These are phyloP conservation scores for Schizopygopsis malacanthus DNA, from an alignment of 2,797 vertebrate species.

Conservation along the genomic window DNA sequence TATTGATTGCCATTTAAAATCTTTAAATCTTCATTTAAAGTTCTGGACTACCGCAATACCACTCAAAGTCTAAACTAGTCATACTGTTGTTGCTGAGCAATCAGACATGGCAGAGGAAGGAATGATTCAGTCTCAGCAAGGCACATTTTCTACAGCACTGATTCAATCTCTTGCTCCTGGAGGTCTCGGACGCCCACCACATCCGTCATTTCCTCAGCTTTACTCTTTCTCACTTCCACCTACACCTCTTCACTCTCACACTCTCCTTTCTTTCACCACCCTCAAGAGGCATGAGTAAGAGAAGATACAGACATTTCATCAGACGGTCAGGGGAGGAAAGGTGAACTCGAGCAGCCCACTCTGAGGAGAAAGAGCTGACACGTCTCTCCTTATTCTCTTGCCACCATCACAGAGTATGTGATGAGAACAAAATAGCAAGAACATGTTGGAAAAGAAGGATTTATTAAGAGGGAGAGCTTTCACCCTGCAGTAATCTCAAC, in stretches of 20 bases:
- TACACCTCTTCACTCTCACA: conserved; percentile 39
- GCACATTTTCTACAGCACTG: conserved; percentile 33
- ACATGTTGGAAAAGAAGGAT: conserved; percentile 44
- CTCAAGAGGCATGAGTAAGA: conserved; percentile 55
- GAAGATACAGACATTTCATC: conserved; percentile 44
- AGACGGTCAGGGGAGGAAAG: conserved; percentile 27
- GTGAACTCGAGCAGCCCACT: conserved; percentile 40
- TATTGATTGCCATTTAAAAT: not conserved
- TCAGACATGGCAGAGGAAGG: conserved; percentile 26
- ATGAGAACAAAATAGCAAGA: conserved; percentile 46
- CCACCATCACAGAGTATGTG: conserved; percentile 25
- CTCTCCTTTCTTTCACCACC: conserved; percentile 47
- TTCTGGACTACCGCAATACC: not conserved
- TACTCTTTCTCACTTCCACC: conserved; percentile 40
- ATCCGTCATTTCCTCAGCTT: conserved; percentile 30
- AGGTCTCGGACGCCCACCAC: conserved; percentile 28
- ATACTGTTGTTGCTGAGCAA: conserved; percentile 18
- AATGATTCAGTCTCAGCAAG: conserved; percentile 55
- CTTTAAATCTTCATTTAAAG: conserved; percentile 2
- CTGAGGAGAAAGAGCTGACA: conserved; percentile 34
- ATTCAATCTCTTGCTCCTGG: conserved; percentile 47
- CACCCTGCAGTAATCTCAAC: conserved; percentile 9
- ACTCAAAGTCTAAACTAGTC: not conserved
- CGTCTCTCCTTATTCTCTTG: conserved; percentile 15
- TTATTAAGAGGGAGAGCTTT: conserved; percentile 45